These are phyloP conservation scores for Pollenia labialis DNA, from an alignment of 2,888 invertebrate species.

Conservation along the genomic window DNA sequence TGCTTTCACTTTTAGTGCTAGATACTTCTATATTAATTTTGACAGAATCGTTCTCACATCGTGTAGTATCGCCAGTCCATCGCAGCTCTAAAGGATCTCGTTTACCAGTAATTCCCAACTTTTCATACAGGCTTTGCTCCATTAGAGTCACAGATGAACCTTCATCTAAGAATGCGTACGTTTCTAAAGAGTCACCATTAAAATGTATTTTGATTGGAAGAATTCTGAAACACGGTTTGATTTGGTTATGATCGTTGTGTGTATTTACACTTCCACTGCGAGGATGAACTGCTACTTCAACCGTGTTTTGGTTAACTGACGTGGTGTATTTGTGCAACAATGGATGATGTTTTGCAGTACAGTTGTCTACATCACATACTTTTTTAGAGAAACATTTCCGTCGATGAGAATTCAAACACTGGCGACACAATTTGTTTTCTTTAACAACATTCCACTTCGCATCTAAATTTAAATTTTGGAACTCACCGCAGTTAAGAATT, in stretches of 20 bases:
- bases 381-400: slow-evolving; percentile 43
- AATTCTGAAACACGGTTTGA: not conserved
- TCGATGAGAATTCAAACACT: slow-evolving; percentile 47
- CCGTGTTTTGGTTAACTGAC: not conserved
- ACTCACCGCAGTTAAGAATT: slow-evolving; percentile 44
- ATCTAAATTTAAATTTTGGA: slow-evolving; percentile 35
- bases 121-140: too few species aligned
- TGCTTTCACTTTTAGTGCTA: slow-evolving; percentile 1
- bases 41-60: slow-evolving; percentile 28
- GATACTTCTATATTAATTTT: slow-evolving; percentile 12
- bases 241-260: not conserved
- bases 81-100: too few species aligned
- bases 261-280: slow-evolving; percentile 5
- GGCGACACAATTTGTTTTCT: slow-evolving; percentile 39
- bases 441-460: slow-evolving; percentile 45
- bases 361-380: slow-evolving; percentile 28
- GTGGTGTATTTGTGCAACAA: slow-evolving; percentile 35
- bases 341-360: slow-evolving; percentile 51
- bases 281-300: not conserved
- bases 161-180: not conserved
- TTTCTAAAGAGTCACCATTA: not conserved
- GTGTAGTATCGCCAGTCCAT: slow-evolving; percentile 29
- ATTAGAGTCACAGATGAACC: not conserved
- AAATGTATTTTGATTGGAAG: not conserved
- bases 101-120: too few species aligned